Evolutionary conservation across 2,888 invertebrate genomes (phyloP).

Genomic region (Apotomis turbidana): DNA sequence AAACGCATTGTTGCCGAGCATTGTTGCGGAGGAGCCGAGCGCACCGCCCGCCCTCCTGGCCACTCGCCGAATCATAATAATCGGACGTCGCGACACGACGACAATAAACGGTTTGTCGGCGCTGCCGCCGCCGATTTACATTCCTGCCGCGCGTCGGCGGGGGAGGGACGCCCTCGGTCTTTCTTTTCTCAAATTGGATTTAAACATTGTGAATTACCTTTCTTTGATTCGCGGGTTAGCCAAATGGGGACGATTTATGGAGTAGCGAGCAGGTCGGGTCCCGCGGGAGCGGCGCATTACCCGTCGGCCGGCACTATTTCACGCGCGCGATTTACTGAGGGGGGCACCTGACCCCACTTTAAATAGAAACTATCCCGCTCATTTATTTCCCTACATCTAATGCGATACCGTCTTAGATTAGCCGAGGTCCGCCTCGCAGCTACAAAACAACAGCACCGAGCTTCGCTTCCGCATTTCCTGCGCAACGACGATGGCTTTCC

Average conservation of each 20-base stretch:
- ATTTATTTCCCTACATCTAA: slow-evolving; percentile 71
- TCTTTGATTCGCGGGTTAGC: slow-evolving; percentile 80
- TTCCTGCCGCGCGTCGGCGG: slow-evolving; percentile 42
- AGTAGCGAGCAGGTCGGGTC: slow-evolving; percentile 55
- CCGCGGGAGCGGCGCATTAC: slow-evolving; percentile 49
- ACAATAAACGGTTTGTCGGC: slow-evolving; percentile 46
- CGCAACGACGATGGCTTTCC: slow-evolving; percentile 17
- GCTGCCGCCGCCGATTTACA: slow-evolving; percentile 42
- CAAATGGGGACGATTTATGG: slow-evolving; percentile 80
- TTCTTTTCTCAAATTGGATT: slow-evolving; percentile 70
- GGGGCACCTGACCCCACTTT: slow-evolving; percentile 58
- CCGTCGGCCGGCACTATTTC: slow-evolving; percentile 50
- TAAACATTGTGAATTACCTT: slow-evolving; percentile 81
- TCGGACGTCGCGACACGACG: slow-evolving; percentile 42
- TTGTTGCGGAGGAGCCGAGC: not conserved
- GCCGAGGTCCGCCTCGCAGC: slow-evolving; percentile 21
- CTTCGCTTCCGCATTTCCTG: slow-evolving; percentile 21
- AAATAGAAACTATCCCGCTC: slow-evolving; percentile 60
- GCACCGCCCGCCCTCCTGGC: slow-evolving; percentile 2
- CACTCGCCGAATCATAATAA: slow-evolving; percentile 15
- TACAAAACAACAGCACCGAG: slow-evolving; percentile 1
- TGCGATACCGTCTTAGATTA: slow-evolving; percentile 70
- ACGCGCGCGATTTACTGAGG: slow-evolving; percentile 67
- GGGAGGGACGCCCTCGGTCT: slow-evolving; percentile 53
- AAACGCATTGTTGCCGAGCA: not conserved